phyloP scores from a whole-genome alignment of 2,888 invertebrate genomes.

The Mythimna loreyi region DNA sequence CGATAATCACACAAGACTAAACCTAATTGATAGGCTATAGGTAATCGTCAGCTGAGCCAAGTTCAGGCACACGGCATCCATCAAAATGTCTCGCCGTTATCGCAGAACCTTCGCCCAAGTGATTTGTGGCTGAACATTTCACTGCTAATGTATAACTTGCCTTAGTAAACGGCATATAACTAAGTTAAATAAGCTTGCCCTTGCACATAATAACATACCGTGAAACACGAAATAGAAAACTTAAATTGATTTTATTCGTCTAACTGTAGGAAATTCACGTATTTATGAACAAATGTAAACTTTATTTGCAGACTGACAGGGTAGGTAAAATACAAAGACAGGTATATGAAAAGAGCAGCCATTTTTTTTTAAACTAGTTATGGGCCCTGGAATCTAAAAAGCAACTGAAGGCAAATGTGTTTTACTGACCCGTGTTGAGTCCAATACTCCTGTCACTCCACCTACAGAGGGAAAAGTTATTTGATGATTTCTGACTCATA shows the following conservation, averaged over 20 bases:
- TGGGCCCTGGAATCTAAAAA: no score
- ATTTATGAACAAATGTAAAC: not conserved
- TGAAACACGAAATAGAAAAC: not conserved
- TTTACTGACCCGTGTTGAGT: no score
- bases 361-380: no score
- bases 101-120: conserved; percentile 70
- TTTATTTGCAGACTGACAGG: not conserved
- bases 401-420: no score
- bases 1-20: conserved; percentile 23
- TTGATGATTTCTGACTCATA: not conserved
- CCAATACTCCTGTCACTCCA: no score
- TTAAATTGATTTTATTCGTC: not conserved
- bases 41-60: conserved; percentile 49
- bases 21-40: conserved; percentile 55
- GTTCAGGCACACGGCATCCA: conserved; percentile 70
- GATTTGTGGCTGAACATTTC: conserved; percentile 69
- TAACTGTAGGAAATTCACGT: not conserved
- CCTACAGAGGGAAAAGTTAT: no score
- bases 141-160: conserved; percentile 60
- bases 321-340: not conserved
- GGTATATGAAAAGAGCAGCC: not conserved
- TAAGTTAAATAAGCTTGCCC: not conserved
- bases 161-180: conserved; percentile 39
- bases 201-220: conserved; percentile 2
- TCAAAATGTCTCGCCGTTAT: conserved; percentile 74